Percentiles rank a stretch among this genome's conserved stretches.
Evolutionary conservation across 2,797 vertebrate species (phyloP).

Genomic region (Eptatretus atami): DNA sequence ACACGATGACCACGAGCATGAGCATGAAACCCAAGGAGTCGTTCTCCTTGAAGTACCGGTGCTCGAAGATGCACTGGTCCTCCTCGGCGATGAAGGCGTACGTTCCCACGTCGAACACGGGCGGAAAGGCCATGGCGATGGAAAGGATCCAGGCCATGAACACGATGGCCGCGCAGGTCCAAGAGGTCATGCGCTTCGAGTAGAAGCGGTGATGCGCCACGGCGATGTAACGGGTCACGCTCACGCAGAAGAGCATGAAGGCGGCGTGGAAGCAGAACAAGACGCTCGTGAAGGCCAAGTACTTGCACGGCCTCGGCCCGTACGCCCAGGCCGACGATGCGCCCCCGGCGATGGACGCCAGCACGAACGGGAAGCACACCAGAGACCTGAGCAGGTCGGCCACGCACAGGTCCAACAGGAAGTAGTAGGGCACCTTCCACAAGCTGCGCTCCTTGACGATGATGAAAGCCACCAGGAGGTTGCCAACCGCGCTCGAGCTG

Average conservation of each 20-base stretch:
- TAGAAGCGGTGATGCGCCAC: constrained; percentile 97
- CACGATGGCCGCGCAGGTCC: constrained; percentile 91
- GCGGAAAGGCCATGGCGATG: constrained; percentile 95
- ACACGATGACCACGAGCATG: constrained; percentile 81
- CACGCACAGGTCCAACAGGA: constrained; percentile 92
- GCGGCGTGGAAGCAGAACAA: constrained; percentile 96
- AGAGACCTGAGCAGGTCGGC: constrained; percentile 92
- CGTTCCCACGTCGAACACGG: constrained; percentile 88
- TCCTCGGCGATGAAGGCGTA: constrained; percentile 95
- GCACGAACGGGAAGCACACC: constrained; percentile 97
- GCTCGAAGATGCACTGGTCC: constrained; percentile 97
- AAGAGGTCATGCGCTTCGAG: constrained; percentile 88
- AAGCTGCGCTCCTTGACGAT: constrained; percentile 99
- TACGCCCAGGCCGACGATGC: constrained; percentile 53
- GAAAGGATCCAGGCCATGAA: constrained; percentile 99
- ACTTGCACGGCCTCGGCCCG: constrained; percentile 88
- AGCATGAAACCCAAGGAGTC: constrained; percentile 99
- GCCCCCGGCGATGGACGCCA: constrained; percentile 96
- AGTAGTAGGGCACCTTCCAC: constrained; percentile 93
- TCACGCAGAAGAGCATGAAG: constrained; percentile 99
- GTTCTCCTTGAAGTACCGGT: constrained; percentile 87
- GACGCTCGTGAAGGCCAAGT: constrained; percentile 95
- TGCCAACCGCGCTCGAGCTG: constrained; percentile 88
- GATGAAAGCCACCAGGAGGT: constrained; percentile 98
- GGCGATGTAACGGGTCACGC: constrained; percentile 89